A percentile compares a stretch with the other conserved stretches of the same genome.
These are phyloP conservation scores for Chloebia gouldiae DNA, from an alignment of 2,113 vertebrate species.

Conservation along the genomic window DNA sequence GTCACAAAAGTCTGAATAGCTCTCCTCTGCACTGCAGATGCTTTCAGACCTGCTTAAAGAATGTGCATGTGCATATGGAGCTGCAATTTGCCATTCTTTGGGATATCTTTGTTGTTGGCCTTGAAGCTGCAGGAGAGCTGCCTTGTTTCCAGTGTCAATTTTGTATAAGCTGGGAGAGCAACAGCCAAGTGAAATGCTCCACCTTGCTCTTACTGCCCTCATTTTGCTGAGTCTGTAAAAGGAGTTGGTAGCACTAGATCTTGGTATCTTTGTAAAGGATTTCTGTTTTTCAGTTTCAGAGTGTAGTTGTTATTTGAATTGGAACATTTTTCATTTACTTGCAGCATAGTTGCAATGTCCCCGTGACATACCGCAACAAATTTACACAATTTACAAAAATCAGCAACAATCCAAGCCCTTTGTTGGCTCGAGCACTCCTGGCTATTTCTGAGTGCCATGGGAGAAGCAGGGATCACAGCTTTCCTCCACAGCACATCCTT, in stretches of 20 bases:
- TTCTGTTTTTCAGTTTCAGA: background rate
- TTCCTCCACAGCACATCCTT: background rate
- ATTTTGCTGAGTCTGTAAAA: background rate
- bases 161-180: background rate
- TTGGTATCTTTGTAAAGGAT: background rate
- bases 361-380: accelerated
- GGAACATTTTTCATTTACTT: background rate
- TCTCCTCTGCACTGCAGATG: background rate
- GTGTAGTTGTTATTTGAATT: background rate
- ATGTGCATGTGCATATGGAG: background rate
- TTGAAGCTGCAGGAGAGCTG: background rate
- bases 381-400: background rate
- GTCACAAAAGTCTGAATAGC: background rate
- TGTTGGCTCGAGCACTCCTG: background rate
- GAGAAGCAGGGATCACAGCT: background rate
- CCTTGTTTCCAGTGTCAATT: background rate
- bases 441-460: background rate
- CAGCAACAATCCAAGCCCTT: background rate
- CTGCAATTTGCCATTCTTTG: background rate
- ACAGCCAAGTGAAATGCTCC: background rate
- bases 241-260: background rate
- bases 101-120: background rate
- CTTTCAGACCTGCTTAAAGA: background rate
- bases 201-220: background rate
- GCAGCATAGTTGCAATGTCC: accelerated